These are phyloP conservation scores for Alectoris magna DNA, from an alignment of 2,797 vertebrate genomes.

Conservation along the genomic window DNA sequence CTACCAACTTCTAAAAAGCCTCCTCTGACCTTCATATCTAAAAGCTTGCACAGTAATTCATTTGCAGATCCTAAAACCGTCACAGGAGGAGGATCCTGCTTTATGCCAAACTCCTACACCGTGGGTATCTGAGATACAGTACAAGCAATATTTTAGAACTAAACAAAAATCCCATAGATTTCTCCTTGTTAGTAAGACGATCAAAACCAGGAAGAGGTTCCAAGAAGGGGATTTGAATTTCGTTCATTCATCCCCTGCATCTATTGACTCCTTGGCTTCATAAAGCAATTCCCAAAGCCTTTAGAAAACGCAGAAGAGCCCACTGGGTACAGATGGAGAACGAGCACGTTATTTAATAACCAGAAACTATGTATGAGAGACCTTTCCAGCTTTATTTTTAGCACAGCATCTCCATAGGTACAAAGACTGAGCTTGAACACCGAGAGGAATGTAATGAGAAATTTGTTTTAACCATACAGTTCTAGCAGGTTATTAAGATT, in stretches of 20 bases:
- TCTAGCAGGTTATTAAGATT: constrained; percentile 47
- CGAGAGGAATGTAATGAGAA: constrained; percentile 28
- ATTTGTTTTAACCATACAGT: constrained; percentile 51
- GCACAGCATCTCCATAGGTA: not conserved
- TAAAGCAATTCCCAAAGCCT: not conserved
- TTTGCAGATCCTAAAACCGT: not conserved
- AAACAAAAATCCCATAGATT: not conserved
- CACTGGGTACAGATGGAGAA: not conserved
- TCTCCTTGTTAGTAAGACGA: not conserved
- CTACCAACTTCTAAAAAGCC: not conserved
- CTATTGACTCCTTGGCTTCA: not conserved
- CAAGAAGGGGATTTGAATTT: not conserved
- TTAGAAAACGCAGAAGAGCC: not conserved
- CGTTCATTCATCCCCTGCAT: not conserved
- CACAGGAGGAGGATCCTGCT: not conserved
- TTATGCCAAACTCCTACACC: not conserved
- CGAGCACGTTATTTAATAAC: constrained; percentile 25
- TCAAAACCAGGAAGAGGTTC: not conserved
- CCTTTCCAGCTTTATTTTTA: constrained; percentile 57
- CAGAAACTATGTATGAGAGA: constrained; percentile 18
- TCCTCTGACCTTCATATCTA: not conserved
- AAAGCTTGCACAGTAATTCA: not conserved
- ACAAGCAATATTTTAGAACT: not conserved
- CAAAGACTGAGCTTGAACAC: constrained; percentile 34
- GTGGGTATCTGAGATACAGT: not conserved